Evolutionary conservation across 2,797 vertebrate genomes (phyloP).

Genomic region (Sardinella longiceps): DNA sequence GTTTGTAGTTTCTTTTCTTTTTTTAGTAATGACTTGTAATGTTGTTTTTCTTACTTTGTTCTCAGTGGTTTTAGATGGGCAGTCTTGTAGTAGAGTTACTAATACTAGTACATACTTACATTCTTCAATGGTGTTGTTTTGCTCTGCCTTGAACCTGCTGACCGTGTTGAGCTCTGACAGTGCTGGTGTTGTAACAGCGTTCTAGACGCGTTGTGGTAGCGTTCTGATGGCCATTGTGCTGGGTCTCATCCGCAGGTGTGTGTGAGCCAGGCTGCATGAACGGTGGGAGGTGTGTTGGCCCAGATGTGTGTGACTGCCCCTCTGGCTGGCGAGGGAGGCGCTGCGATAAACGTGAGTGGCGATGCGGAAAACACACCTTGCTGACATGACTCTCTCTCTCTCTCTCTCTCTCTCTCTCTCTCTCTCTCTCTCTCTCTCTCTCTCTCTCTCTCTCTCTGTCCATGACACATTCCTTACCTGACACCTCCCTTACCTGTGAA

Average conservation of each 20-base stretch:
- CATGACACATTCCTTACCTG: no score
- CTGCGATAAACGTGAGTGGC: slow-evolving; percentile 74
- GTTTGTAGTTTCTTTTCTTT: no score
- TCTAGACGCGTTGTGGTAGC: no score
- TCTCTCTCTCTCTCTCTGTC: not conserved
- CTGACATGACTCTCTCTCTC: not conserved
- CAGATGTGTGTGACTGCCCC: slow-evolving; percentile 78
- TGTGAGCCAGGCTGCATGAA: slow-evolving; percentile 82
- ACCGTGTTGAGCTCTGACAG: no score
- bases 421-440: not conserved
- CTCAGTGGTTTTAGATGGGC: no score
- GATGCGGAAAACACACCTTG: not conserved
- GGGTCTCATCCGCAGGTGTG: slow-evolving; percentile 69
- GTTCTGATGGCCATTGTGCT: not conserved
- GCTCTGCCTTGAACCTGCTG: not conserved
- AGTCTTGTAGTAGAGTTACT: no score
- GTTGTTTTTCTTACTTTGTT: no score
- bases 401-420: not conserved
- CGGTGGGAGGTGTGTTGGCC: slow-evolving; percentile 72
- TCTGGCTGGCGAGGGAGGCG: slow-evolving; percentile 74
- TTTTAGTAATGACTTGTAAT: no score
- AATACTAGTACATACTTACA: no score
- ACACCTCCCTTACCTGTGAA: no score
- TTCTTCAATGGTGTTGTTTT: no score
- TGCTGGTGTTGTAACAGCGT: no score